A percentile compares a stretch with the other conserved stretches of the same genome.
phyloP scores from a whole-genome alignment of 2,113 vertebrate genomes.

The Phyllostomus hastatus region DNA sequence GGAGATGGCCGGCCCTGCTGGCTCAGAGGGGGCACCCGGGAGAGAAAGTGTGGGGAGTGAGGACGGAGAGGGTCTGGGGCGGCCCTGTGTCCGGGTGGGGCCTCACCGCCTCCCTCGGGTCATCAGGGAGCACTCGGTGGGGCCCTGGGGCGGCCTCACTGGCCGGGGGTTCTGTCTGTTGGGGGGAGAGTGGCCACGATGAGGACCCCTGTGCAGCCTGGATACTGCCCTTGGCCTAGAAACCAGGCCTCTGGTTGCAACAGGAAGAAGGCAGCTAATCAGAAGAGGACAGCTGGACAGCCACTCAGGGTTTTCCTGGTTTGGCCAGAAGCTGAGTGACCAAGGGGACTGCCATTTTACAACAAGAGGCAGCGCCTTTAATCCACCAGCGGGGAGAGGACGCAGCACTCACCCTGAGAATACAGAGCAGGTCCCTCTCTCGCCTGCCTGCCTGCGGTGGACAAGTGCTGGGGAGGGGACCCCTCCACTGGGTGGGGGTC shows the following conservation, averaged over 20 bases:
- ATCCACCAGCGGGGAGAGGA: fast-evolving
- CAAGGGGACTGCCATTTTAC: neutral
- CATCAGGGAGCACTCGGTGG: neutral
- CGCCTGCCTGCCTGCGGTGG: neutral
- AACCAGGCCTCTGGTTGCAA: neutral
- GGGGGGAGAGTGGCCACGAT: neutral
- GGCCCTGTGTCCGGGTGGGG: neutral
- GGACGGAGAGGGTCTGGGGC: fast-evolving
- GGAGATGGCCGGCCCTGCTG: neutral
- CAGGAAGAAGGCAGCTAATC: neutral
- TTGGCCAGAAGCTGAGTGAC: neutral
- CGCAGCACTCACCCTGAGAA: too few relatives aligned
- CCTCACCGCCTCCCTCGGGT: neutral
- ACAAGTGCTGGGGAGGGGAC: neutral
- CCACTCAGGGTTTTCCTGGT: neutral
- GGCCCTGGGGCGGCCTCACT: neutral
- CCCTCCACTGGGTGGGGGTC: fast-evolving
- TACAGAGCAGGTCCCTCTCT: fast-evolving
- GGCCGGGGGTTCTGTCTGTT: neutral
- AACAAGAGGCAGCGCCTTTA: neutral
- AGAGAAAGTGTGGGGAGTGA: too few relatives aligned
- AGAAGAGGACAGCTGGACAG: neutral
- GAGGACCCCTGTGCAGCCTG: too few relatives aligned
- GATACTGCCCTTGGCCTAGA: neutral
- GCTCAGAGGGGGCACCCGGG: fast-evolving